Evolutionary conservation across 2,888 invertebrate species (phyloP).

Genomic region (Drosophila austrosaltans): DNA sequence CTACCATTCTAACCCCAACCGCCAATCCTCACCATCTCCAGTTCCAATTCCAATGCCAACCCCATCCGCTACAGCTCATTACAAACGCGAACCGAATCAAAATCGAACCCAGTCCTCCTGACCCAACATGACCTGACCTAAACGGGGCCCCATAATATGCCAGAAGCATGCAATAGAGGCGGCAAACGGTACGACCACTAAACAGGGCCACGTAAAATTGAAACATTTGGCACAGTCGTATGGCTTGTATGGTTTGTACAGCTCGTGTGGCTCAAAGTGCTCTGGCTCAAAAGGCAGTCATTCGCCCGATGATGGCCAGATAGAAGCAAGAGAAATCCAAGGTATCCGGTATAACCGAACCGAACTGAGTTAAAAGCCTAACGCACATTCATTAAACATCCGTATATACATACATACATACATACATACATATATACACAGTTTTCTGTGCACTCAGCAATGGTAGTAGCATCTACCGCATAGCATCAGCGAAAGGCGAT

Average conservation of each 20-base stretch:
- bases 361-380: slow-evolving; percentile 21
- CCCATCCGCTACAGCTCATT: slow-evolving; percentile 57
- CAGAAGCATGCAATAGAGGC: slow-evolving; percentile 34
- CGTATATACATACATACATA: slow-evolving; percentile 58
- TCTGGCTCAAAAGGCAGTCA: slow-evolving; percentile 5
- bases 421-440: slow-evolving; percentile 38
- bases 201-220: slow-evolving; percentile 67
- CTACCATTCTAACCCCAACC: not conserved
- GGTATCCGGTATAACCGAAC: too few species aligned
- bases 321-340: slow-evolving; percentile 5
- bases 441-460: slow-evolving; percentile 65
- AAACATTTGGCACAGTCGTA: slow-evolving; percentile 60
- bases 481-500: slow-evolving; percentile 24
- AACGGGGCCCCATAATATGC: slow-evolving; percentile 7
- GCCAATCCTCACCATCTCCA: not conserved
- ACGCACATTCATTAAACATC: slow-evolving; percentile 67
- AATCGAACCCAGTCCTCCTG: slow-evolving; percentile 54
- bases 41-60: not conserved
- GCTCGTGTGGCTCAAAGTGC: slow-evolving; percentile 30
- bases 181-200: slow-evolving; percentile 37
- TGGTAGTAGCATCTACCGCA: slow-evolving; percentile 6
- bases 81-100: slow-evolving; percentile 64
- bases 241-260: not conserved
- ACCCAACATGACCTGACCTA: not conserved
- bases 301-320: slow-evolving; percentile 3